Evolutionary conservation across 2,797 vertebrate species (phyloP).

Genomic region (Crocidura indochinensis): DNA sequence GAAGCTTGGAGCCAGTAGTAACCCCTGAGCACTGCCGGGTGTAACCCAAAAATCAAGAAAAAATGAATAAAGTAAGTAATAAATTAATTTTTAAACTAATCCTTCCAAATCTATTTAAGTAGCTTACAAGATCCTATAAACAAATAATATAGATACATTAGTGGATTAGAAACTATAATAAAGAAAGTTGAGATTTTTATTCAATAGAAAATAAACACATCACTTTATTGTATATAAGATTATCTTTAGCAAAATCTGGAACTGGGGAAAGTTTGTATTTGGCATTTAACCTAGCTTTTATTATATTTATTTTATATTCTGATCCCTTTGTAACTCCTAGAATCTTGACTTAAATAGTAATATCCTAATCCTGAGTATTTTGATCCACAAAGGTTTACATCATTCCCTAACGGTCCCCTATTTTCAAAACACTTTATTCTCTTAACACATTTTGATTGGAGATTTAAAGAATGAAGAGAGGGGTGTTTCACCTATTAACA

Average conservation of each 20-base stretch:
- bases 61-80: too few relatives aligned
- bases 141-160: constrained; percentile 33
- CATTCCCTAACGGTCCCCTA: neutral
- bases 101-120: constrained; percentile 1
- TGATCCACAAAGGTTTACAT: neutral
- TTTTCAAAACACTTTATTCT: neutral
- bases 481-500: constrained; percentile 36
- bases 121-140: constrained; percentile 4
- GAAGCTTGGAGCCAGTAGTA: too few relatives aligned
- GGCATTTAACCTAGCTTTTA: neutral
- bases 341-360: neutral
- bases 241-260: constrained; percentile 22
- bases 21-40: too few relatives aligned
- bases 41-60: too few relatives aligned
- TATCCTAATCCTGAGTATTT: neutral
- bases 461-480: neutral
- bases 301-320: neutral
- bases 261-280: neutral
- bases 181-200: neutral
- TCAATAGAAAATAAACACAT: neutral
- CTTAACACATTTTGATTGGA: neutral
- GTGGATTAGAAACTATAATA: neutral
- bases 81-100: constrained; percentile 55
- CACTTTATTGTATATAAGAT: neutral
- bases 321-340: neutral